A percentile compares a stretch with the other conserved stretches of the same genome.
Evolutionary conservation across 2,888 invertebrate genomes (phyloP).

Genomic region (Oscheius onirici): DNA sequence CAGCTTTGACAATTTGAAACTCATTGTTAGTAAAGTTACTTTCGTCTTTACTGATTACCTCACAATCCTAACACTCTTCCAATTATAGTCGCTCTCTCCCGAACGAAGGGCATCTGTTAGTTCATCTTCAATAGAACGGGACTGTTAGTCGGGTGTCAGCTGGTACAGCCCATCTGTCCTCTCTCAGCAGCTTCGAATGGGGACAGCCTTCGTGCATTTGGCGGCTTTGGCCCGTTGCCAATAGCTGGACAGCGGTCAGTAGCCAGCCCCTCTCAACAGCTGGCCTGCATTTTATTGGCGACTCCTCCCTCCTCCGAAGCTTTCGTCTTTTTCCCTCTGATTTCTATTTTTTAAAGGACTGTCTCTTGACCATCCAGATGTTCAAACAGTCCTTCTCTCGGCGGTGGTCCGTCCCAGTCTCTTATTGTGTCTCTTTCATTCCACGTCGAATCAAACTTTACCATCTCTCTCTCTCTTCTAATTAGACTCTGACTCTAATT

Average conservation of each 20-base stretch:
- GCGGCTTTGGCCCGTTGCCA: slow-evolving; percentile 9
- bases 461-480: slow-evolving; percentile 1
- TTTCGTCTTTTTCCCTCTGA: background rate
- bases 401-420: slow-evolving; percentile 6
- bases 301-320: background rate
- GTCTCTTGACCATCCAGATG: slow-evolving; percentile 1
- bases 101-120: no score
- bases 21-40: no score
- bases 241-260: slow-evolving; percentile 9
- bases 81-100: no score
- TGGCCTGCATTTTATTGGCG: slow-evolving; percentile 23
- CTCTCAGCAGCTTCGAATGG: background rate
- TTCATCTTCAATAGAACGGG: no score
- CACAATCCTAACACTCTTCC: no score
- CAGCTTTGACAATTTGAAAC: no score
- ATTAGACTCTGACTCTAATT: background rate
- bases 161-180: no score
- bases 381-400: slow-evolving; percentile 8
- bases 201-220: slow-evolving; percentile 3
- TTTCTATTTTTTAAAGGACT: no score
- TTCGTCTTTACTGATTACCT: no score
- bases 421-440: slow-evolving; percentile 5
- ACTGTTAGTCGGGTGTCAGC: no score
- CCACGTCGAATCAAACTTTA: background rate
- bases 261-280: slow-evolving; percentile 9